Conservation (phyloP, 1,140 invertebrate genomes). For the Drepana arcuata region DNA sequence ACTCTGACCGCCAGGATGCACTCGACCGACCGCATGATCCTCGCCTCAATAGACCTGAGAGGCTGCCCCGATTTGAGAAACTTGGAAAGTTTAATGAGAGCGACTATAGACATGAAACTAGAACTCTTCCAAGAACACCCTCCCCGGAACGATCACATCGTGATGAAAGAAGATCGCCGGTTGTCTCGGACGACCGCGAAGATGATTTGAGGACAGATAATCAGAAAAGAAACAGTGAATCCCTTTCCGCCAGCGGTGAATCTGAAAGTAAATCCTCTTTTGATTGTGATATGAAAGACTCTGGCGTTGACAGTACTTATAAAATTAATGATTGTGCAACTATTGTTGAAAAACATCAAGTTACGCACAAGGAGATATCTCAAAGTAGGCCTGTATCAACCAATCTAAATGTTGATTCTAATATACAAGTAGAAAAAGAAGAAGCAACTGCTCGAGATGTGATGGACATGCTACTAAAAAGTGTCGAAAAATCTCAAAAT, state of each 20-base stretch:
- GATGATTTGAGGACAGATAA: constrained; percentile 7
- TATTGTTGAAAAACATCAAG: too few species aligned
- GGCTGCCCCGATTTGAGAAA: constrained; percentile 21
- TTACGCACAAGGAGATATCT: too few species aligned
- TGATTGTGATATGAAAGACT: constrained; percentile 4
- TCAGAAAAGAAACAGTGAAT: constrained; percentile 20
- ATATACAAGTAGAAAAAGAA: too few species aligned
- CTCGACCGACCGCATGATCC: constrained; percentile 35
- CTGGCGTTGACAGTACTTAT: too few species aligned
- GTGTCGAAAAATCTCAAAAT: constrained; percentile 12
- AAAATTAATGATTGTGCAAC: too few species aligned
- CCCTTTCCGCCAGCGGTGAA: constrained; percentile 6
- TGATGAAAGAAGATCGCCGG: constrained; percentile 17
- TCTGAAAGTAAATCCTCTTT: constrained; percentile 16
- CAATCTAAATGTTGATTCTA: too few species aligned
- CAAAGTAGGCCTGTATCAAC: too few species aligned
- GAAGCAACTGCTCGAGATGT: constrained; percentile 16
- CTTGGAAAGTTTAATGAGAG: constrained; percentile 27
- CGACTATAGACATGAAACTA: constrained; percentile 29
- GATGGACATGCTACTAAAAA: constrained; percentile 16
- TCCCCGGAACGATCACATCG: constrained; percentile 32
- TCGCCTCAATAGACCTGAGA: constrained; percentile 21
- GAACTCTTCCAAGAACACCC: constrained; percentile 35
- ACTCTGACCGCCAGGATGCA: constrained; percentile 64
- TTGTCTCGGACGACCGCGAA: constrained; percentile 1